Evolutionary conservation across 1,140 invertebrate genomes (phyloP), one percentile per base, ranked within the genome.

Genomic region (Ptiloglossa arizonensis): DNA sequence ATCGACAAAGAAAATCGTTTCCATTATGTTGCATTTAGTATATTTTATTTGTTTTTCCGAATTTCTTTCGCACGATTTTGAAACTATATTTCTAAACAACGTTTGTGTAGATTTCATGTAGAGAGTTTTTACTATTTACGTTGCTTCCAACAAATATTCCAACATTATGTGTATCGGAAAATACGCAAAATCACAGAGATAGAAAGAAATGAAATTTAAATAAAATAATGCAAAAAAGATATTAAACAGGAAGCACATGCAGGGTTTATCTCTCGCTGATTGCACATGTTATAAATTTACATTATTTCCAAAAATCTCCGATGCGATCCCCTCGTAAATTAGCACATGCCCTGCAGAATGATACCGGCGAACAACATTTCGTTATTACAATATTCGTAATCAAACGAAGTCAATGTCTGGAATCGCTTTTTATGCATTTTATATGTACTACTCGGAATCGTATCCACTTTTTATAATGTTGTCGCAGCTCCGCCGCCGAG

Each of bases 281-380:
- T 29, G 17, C 9, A 4, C 13, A 1, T 6, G 56, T 3, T 48
- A 9, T 35, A 22, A 35, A 60, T 27, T 19, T 9, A 17, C n/a
- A 59, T 44, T 59, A 59, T 70, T 46, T 38, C 15, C n/a, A 19
- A 66, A 66, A 54, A 54, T 66, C 15, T 22, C 15, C 59, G 5
- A 24, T n/a, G 5, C 22, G 2, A 19, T 32, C 17, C 5, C 8
- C 3, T 0, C n/a, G 13, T 52, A 41, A 52, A 38, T 38, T 22
- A 32, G n/a, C n/a, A 17, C n/a, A 24, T 11, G 22, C 6, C 35
- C 9, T 5, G 5, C 13, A 15, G 22, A 29, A 35, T 4, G 17
- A 3, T 27, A 19, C 2, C 27, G 6, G 13, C 54, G 32, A 48
- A 24, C 15, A 24, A 44, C 15, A 35, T 46, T 75, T 50, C 24